A percentile compares a stretch with the other conserved stretches of the same genome.
Conservation (phyloP, 2,113 vertebrate genomes). For the Salvelinus namaycush region DNA sequence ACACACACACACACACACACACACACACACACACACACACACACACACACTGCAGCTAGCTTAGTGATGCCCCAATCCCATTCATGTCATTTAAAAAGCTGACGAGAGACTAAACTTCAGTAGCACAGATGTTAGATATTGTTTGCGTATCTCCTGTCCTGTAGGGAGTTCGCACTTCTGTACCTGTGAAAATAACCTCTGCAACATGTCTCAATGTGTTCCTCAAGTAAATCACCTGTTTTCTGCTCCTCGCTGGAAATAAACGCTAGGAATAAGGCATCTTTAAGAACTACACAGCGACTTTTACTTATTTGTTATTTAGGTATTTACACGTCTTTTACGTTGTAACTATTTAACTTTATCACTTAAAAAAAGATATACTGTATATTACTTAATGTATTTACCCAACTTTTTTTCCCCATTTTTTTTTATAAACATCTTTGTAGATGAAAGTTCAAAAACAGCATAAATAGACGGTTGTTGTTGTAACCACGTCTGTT, state of each 20-base stretch:
- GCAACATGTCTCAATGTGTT: constrained; percentile 4
- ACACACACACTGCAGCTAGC: not conserved
- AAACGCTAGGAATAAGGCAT: not conserved
- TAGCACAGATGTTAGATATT: constrained; percentile 34
- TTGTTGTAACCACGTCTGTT: too few relatives aligned
- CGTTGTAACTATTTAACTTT: too few relatives aligned
- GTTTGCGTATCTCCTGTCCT: constrained; percentile 7
- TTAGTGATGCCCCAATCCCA: constrained; percentile 35
- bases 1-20: too few relatives aligned
- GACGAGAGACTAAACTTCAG: constrained; percentile 50
- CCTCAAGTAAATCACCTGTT: constrained; percentile 5
- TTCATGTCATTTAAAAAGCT: constrained; percentile 43
- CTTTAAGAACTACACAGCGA: not conserved
- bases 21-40: rapidly evolving
- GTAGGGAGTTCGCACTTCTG: constrained; percentile 12
- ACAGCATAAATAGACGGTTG: not conserved
- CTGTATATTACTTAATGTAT: too few relatives aligned
- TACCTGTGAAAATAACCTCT: constrained; percentile 18
- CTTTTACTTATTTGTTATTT: not conserved
- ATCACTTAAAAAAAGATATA: too few relatives aligned
- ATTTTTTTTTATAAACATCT: not conserved
- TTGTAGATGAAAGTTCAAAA: not conserved
- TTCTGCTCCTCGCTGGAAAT: constrained; percentile 16
- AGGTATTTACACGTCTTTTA: not conserved
- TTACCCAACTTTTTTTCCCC: too few relatives aligned